Evolutionary conservation across 2,888 invertebrate genomes (phyloP), one percentile per base, ranked within the genome.

Genomic region (Leucania comma): DNA sequence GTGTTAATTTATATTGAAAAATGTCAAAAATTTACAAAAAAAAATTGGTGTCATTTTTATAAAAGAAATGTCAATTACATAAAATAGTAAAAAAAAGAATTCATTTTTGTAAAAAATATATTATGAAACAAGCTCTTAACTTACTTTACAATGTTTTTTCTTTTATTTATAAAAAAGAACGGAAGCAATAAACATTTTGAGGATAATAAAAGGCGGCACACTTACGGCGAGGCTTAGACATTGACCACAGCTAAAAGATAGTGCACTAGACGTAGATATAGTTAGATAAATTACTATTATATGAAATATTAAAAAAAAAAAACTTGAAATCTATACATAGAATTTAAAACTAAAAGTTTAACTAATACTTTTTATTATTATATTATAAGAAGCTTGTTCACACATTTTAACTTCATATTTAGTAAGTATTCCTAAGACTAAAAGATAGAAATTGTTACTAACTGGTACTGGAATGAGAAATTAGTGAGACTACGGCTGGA

Each of bases 321-420:
- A 93, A 92, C 94, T 95, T 95, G 92, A 95, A 95, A 94, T 95
- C 94, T 95, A 96, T 95, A 94, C 92, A 95, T 96, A 95, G 95
- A 93, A 95, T 93, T 94, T 90, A 94, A 95, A 94, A 93, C 93
- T 93, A 92, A 94, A 95, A 95, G 91, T 94, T 94, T 94, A 95
- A 93, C 92, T 95, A 95, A 94, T 95, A 95, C 94, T 94, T 95
- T 95, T 95, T 94, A 95, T 95, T 95, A 95, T 93, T 93, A 93
- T 90, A 93, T 90, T 91, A 89, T 96, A 96, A 95, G 94, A 94
- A 88, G 96, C 96, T 96, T 96, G 95, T 95, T 96, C 96, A 95
- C 95, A 95, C 94, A 92, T 95, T 95, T 95, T 95, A 95, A 94
- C 95, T 95, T 95, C 94, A 92, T 95, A 95, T 92, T 92, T 93